Base-by-base conservation (phyloP, 2,113 vertebrate species). In the Mesoclemmys tuberculata region DNA sequence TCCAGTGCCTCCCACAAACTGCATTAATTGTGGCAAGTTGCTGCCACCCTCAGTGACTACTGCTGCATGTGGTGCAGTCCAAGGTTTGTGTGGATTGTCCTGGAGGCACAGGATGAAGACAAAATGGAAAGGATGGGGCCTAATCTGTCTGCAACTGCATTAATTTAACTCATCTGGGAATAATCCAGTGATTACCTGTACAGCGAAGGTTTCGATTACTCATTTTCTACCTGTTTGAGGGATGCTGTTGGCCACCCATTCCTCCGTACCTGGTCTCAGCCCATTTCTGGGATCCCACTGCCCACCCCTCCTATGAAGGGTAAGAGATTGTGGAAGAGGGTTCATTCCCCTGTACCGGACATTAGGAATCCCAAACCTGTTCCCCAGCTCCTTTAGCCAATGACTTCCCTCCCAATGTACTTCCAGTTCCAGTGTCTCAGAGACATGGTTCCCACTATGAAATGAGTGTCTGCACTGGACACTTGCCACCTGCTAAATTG, bases 1-100 rank as follows among this genome's bases (percentile, higher is more conserved):
- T 80, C 11, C 56, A 10, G 38, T 75, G 31, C 35, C 24, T 80
- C 52, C 31, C 29, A 61, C 80, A 77, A 38, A 38, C 4, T 14
- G 2, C 11, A 31, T 3, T 78, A 0, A 0, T n/a, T 71, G 21
- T 5, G 52, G 5, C 38, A 24, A 38, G 35, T 31, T 61, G 64
- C 2, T 71, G 64, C 64, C 16, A 29, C 13, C 10, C 51, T 51
- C 31, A 71, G n/a, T 71, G 35, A 29, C 35, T 18, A 71, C n/a
- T 68, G 64, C 6, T 13, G 31, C 35, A n/a, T 71, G 64, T 31
- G 64, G 35, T 71, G 35, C 16, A 38, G 9, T 35, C 19, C 19
- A 38, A n/a, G n/a, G 64, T 38, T n/a, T 71, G n/a, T 21, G 4
- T 71, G 35, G 64, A 71, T 21, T 71, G 64, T 71, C 29, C 35